Conservation (phyloP, 92 coral and sea anemone species). For the Phenganax subtilis region DNA sequence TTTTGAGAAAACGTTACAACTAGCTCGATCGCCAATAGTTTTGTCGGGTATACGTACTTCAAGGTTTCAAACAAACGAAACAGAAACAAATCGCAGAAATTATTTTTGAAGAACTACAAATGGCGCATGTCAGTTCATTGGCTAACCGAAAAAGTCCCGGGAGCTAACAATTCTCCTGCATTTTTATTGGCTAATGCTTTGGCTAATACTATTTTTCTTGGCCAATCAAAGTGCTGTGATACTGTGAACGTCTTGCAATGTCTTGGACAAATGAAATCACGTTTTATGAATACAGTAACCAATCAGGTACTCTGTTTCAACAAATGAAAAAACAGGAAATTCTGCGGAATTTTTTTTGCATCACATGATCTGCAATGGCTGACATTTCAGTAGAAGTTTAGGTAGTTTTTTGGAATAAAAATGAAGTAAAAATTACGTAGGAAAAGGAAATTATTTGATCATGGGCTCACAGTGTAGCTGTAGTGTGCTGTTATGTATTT, state of each 20-base stretch:
- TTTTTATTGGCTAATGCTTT: slow-evolving; percentile 10
- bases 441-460: neutral
- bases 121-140: slow-evolving; percentile 28
- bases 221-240: slow-evolving; percentile 2
- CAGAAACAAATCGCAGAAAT: neutral
- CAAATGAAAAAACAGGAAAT: neutral
- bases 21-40: neutral
- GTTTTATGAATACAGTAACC: neutral
- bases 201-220: neutral
- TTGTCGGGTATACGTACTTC: neutral
- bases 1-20: neutral
- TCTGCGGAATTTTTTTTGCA: neutral
- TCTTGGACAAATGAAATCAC: neutral
- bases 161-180: neutral
- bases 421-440: neutral
- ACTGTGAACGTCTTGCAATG: neutral
- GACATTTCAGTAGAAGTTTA: neutral
- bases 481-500: slow-evolving; percentile 6
- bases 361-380: slow-evolving; percentile 18
- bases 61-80: neutral
- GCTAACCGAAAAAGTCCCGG: neutral
- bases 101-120: slow-evolving; percentile 10
- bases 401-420: neutral
- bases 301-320: slow-evolving; percentile 1
- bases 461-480: slow-evolving; percentile 22